Evolutionary conservation across 2,797 vertebrate species (phyloP), one percentile per base, ranked within the genome.

Genomic region (Chlorospingus semifuscus): DNA sequence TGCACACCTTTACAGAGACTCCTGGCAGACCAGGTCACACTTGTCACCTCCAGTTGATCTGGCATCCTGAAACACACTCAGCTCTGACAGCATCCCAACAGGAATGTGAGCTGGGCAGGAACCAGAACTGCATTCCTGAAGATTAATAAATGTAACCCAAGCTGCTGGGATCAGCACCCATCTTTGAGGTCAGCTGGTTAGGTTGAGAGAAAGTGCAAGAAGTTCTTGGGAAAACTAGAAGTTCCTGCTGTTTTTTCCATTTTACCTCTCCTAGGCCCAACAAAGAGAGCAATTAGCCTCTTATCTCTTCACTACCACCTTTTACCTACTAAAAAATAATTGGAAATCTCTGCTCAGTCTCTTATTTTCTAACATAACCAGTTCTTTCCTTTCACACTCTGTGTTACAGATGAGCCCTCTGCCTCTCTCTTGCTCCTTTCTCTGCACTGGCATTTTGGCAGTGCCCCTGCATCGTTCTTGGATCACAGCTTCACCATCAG

Each of bases 1-100:
- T 37, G 34, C 6, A 6, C 17, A 18, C 8, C 50, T n/a, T 9
- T 23, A 9, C 15, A 77, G 47, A 52, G 30, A 15, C 39, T 72
- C 26, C 65, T 68, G 57, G 39, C 21, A 93, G 36, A 47, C 10
- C 22, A n/a, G 37, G 57, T 1, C 52, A 36, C 52, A 37, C 13
- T 13, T 3, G 0, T 42, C 4, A 1, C 47, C 59, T 82, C 44
- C 61, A 47, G 32, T 56, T 30, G 44, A 46, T 37, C 32, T 81
- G 41, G 29, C 46, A 18, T 37, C 61, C 36, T 59, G 36, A 75
- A 68, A 55, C 41, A 29, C 29, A 18, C n/a, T 22, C 17, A 23
- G 32, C 32, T 71, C 63, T 5, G 0, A 70, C 32, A 41, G 32
- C 3, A 2, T 36, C 39, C 52, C 18, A 0, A 30, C 64, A 61